A percentile compares a stretch with the other conserved stretches of the same genome.
Evolutionary conservation across 2,797 vertebrate genomes (phyloP).

Genomic region (Urophycis tenuis): DNA sequence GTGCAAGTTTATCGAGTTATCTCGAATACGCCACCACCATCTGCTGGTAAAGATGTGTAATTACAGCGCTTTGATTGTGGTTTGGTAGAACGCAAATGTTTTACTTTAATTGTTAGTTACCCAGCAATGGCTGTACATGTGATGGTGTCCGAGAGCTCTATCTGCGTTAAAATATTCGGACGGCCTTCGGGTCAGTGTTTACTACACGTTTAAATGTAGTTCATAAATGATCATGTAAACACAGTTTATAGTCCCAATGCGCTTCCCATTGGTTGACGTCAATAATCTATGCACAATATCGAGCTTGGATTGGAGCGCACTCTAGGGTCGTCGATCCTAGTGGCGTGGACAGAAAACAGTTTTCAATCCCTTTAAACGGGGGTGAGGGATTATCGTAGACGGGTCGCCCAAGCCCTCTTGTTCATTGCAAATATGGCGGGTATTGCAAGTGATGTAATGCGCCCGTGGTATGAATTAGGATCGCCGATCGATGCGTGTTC

Average conservation of each 20-base stretch:
- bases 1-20: too few species aligned
- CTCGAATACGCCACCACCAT: not conserved
- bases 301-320: conserved; percentile 26
- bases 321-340: conserved; percentile 10
- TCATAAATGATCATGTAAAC: not conserved
- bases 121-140: not conserved
- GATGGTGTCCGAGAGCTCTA: not conserved
- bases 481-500: conserved; percentile 23
- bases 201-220: not conserved
- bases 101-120: not conserved
- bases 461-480: conserved; percentile 35
- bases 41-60: not conserved
- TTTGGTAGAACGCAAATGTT: not conserved
- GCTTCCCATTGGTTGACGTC: conserved; percentile 33
- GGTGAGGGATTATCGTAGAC: conserved; percentile 15
- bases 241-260: not conserved
- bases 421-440: conserved; percentile 71
- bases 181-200: not conserved
- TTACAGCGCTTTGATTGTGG: not conserved
- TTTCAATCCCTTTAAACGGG: conserved; percentile 34
- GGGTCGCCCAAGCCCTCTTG: conserved; percentile 16
- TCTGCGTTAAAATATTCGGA: not conserved
- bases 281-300: not conserved
- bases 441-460: conserved; percentile 49
- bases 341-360: conserved; percentile 13